Base-by-base conservation (phyloP, 2,797 vertebrate species). In the Neosilurus mollespiculum region DNA sequence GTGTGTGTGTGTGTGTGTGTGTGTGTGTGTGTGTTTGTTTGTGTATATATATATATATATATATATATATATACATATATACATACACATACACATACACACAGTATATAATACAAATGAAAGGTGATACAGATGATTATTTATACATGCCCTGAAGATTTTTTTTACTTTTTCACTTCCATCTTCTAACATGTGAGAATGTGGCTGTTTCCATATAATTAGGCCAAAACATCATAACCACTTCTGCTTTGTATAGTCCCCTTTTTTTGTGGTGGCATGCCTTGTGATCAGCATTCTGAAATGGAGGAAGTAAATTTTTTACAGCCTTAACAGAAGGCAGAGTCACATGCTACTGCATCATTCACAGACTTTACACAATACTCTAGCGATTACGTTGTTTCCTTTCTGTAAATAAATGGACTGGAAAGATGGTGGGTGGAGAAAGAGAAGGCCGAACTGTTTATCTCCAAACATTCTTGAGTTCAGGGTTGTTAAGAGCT, bases 291-390 rank as follows among this genome's bases (percentile, higher is more conserved):
- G 81, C 56, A 24, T 18, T 56, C 70, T 84, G 53, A 80, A 59
- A 69, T 84, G 84, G 83, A 75, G 81, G 58, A 76, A 87, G 54
- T 61, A 71, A 61, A 80, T 81, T 53, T 84, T 78, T 83, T 87
- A 82, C 78, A 83, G 86, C 75, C 76, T 81, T 81, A 64, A 76
- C 83, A 78, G 78, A 88, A 90, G 81, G 91, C 90, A 90, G 67
- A 83, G 88, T 95, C 94, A 94, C 92, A 92, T 94, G 94, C 76
- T 82, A 64, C 22, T 83, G 81, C 72, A 79, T 87, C 89, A 92
- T 80, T 86, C 82, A 58, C 87, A 79, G 78, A 82, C 34, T 90
- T 93, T 90, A 91, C 90, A 90, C 90, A 93, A 92, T 90, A 83
- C 88, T 86, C 82, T 49, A 81, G 69, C 67, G 78, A 81, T 91